Base-by-base conservation (phyloP, 2,113 vertebrate genomes). In the Clarias gariepinus region DNA sequence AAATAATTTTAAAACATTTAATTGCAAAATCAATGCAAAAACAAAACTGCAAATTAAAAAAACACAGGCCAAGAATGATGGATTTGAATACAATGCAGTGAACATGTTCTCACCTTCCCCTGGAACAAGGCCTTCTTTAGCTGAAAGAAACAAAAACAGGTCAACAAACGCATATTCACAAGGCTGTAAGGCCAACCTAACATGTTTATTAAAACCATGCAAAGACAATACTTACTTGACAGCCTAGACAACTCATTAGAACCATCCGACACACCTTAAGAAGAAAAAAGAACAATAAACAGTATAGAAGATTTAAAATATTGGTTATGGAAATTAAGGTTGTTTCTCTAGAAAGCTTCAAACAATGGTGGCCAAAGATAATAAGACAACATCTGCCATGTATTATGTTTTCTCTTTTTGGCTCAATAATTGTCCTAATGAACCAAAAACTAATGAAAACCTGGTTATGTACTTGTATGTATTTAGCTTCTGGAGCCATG, bases 211-310 rank as follows among this genome's bases (percentile, higher is more conserved):
- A 57, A 30, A 47, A 30, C 47, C 47, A 76, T 4, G 55, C 13
- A 36, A 71, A 81, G n/a, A 57, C 53, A 23, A 28, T 41, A 82
- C 85, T 74, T 53, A 86, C 85, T 86, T 18, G 85, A 82, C 41
- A 86, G 57, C 76, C 25, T 64, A 9, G 55, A 19, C 25, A 86
- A 63, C 10, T 76, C 18, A n/a, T 82, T 52, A 36, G 47, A 1
- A 53, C 21, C 7, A 21, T 63, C 58, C 53, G 55, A 30, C 55
- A 82, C 4, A 33, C 28, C 61, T 86, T n/a, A 60, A 30, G 18
- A 2, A 7, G 25, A 30, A 21, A 69, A 52, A 19, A 30, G 25
- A 9, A 66, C 64, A 71, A 71, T 11, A 57, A 36, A 36, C 33
- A 36, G 33, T 71, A 23, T 41, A 52, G 2, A 61, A 64, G 0